phyloP scores from a whole-genome alignment of 2,113 vertebrate genomes.

The Epinephelus moara region DNA sequence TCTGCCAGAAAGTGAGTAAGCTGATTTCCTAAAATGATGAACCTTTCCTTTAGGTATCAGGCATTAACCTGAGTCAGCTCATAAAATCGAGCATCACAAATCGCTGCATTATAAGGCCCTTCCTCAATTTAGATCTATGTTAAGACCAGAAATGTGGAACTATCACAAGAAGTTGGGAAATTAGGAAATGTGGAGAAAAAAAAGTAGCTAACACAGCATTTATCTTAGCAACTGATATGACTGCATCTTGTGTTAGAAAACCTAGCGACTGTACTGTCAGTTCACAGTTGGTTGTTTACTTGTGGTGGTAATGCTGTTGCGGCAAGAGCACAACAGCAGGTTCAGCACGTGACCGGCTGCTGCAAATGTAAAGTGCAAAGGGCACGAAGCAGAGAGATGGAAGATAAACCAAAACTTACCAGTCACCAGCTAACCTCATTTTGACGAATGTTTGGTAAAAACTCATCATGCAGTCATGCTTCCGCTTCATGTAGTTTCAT shows the following conservation, averaged over 20 bases:
- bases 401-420: neutral
- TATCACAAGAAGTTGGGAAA: neutral
- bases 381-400: neutral
- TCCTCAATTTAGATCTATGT: neutral
- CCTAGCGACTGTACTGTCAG: neutral
- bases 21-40: neutral
- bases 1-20: neutral
- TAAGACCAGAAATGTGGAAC: constrained; percentile 12
- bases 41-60: neutral
- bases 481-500: no score
- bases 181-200: constrained; percentile 21
- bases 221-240: neutral
- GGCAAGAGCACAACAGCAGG: neutral
- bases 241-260: neutral
- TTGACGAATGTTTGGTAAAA: neutral
- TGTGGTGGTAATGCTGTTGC: neutral
- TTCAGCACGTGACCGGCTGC: neutral
- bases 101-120: neutral
- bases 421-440: neutral
- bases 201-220: constrained; percentile 26
- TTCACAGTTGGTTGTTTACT: neutral
- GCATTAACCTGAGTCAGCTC: neutral
- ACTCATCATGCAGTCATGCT: neutral
- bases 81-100: neutral
- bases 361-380: constrained; percentile 35